Evolutionary conservation across 2,797 vertebrate species (phyloP).

Genomic region (Pseudochaenichthys georgianus): DNA sequence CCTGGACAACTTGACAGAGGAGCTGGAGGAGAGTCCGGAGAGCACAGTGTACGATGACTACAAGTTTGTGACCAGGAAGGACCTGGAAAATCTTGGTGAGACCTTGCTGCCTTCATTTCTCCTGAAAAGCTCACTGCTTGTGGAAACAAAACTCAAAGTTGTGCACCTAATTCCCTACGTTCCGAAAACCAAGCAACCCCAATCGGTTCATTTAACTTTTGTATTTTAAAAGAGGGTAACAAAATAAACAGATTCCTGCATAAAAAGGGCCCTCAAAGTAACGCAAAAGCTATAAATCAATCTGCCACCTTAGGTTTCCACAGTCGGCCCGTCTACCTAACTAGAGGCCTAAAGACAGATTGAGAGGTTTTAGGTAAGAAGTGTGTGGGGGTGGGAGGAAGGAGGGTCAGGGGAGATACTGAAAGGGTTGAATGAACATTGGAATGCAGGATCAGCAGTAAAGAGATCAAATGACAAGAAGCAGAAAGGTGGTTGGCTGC

Average conservation of each 20-base stretch:
- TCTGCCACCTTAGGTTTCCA: conserved; percentile 26
- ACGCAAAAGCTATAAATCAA: conserved; percentile 35
- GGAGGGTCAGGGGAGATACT: conserved; percentile 32
- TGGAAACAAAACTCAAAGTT: conserved; percentile 3
- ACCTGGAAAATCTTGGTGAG: conserved; percentile 96
- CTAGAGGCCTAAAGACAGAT: conserved; percentile 13
- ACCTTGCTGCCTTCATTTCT: not conserved
- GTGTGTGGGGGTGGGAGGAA: conserved; percentile 6
- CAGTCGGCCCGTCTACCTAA: conserved; percentile 32
- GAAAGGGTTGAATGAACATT: conserved; percentile 76
- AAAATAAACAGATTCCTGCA: not conserved
- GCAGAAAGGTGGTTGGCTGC: conserved; percentile 69
- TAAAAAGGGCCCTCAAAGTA: conserved; percentile 15
- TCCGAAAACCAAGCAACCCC: not conserved
- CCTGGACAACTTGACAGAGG: conserved; percentile 96
- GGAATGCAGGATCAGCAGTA: conserved; percentile 80
- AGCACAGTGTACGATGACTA: conserved; percentile 98
- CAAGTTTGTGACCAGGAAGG: conserved; percentile 96
- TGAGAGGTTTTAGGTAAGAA: conserved; percentile 55
- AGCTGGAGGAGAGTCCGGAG: conserved; percentile 97
- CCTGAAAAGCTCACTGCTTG: not conserved
- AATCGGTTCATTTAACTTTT: not conserved
- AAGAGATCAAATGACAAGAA: conserved; percentile 77
- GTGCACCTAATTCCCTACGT: not conserved
- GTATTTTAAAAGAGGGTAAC: conserved; percentile 14